phyloP scores from a whole-genome alignment of 1,140 invertebrate genomes.

The Cherax quadricarinatus region DNA sequence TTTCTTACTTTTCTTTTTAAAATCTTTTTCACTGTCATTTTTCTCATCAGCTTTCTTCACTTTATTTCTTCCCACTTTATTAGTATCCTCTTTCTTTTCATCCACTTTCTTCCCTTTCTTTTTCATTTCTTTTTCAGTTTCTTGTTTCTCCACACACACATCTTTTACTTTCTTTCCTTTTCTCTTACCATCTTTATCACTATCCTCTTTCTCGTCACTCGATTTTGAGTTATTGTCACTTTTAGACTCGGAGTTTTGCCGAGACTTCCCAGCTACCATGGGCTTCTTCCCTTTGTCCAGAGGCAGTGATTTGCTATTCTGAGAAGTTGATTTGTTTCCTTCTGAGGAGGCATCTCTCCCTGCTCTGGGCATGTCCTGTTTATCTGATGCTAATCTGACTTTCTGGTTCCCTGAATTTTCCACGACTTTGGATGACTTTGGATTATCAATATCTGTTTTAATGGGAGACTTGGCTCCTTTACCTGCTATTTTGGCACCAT shows the following conservation, averaged over 20 bases:
- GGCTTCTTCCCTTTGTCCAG: slow-evolving; percentile 55
- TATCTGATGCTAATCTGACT: slow-evolving; percentile 21
- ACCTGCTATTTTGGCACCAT: slow-evolving; percentile 27
- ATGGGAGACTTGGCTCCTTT: slow-evolving; percentile 18
- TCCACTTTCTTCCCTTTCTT: slow-evolving; percentile 47
- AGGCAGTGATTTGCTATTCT: slow-evolving; percentile 37
- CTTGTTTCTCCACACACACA: slow-evolving; percentile 2
- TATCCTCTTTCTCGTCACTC: slow-evolving; percentile 45
- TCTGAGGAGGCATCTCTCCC: slow-evolving; percentile 38
- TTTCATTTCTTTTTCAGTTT: slow-evolving; percentile 38
- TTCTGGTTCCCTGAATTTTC: slow-evolving; percentile 19
- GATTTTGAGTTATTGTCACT: slow-evolving; percentile 37
- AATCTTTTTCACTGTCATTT: slow-evolving; percentile 10
- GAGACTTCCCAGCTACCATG: neutral
- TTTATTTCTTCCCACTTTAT: slow-evolving; percentile 36
- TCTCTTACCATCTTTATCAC: slow-evolving; percentile 58
- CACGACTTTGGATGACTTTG: slow-evolving; percentile 24
- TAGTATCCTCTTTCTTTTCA: slow-evolving; percentile 23
- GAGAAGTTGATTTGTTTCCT: slow-evolving; percentile 41
- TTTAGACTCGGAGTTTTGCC: slow-evolving; percentile 44
- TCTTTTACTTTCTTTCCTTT: slow-evolving; percentile 44
- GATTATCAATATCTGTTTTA: slow-evolving; percentile 33
- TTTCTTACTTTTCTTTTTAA: slow-evolving; percentile 31
- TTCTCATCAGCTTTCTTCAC: slow-evolving; percentile 11
- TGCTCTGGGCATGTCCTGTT: slow-evolving; percentile 21